These are phyloP conservation scores for Arizona elegans DNA, from an alignment of 2,113 vertebrate species.

Conservation along the genomic window DNA sequence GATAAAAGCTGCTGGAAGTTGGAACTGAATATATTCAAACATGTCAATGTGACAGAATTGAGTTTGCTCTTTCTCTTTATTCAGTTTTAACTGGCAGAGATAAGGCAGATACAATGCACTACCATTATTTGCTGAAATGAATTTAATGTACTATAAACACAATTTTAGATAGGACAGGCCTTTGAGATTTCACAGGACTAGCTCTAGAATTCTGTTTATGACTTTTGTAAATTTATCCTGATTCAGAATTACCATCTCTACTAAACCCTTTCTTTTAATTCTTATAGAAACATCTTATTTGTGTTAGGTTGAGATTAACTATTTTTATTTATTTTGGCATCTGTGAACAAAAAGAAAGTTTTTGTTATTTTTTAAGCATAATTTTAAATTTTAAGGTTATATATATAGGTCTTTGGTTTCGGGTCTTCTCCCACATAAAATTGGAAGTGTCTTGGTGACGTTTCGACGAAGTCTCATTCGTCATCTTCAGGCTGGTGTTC, in stretches of 20 bases:
- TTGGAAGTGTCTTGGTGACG: too few relatives aligned
- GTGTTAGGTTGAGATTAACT: background rate
- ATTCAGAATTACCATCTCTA: background rate
- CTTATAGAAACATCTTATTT: background rate
- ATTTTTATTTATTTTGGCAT: background rate
- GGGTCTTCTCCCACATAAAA: too few relatives aligned
- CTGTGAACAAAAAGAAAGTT: background rate
- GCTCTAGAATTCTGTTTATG: background rate
- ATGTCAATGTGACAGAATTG: background rate
- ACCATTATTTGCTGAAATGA: background rate
- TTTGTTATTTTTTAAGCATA: background rate
- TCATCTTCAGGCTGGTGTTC: too few relatives aligned
- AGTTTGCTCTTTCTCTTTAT: background rate
- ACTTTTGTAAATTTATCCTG: background rate
- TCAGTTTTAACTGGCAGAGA: background rate
- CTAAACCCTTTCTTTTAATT: background rate
- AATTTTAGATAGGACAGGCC: background rate
- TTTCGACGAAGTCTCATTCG: too few relatives aligned
- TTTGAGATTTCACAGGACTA: background rate
- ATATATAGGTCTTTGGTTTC: too few relatives aligned
- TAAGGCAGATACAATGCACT: background rate
- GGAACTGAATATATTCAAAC: background rate
- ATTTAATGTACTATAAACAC: background rate
- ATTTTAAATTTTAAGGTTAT: background rate
- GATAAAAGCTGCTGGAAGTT: background rate